Base-by-base conservation (phyloP, 2,888 invertebrate genomes). In the Ashinkailepas kermadecensis region DNA sequence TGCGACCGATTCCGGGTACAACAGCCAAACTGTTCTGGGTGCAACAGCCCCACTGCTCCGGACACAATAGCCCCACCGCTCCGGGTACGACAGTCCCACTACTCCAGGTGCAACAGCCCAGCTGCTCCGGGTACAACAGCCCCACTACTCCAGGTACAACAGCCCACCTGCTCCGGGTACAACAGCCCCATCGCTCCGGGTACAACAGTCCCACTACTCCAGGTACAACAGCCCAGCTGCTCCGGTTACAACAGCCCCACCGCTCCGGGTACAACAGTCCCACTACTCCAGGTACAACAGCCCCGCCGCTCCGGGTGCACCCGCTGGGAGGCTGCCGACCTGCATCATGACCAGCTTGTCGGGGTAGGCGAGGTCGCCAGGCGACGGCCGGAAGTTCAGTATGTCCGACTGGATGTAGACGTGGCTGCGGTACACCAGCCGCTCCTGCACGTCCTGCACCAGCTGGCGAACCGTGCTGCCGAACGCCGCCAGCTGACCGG, bases 281-380 rank as follows among this genome's bases (percentile, higher is more conserved):
- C 39, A 39, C 39, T 4, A 4, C 39, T 39, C 39, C 39, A 3
- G 4, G 39, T 39, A 39, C 4, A n/a, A n/a, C n/a, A n/a, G n/a
- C 65, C 65, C 23, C 10, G 0, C 65, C 65, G 23, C 4, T 23
- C 65, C 65, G 23, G 65, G 18, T 1, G 1, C 62, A 18, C 21
- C 1, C 18, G 62, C 62, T 15, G 62, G 39, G 2, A 1, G 39
- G 11, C 59, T 1, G 59, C 65, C 15, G 11, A 67, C 95, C 91
- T 97, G 96, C 97, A 99, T 99, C 95, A 99, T 97, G 87, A 95
- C 92, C 83, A 99, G 89, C 88, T 99, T 98, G 85, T 97, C 96
- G 0, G 99, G 99, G 89, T 99, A 99, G 0, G 98, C 97, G 83
- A 99, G 90, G 89, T 99, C 99, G 0, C 99, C 99, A 9, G 94